These are phyloP conservation scores for Tyria jacobaeae DNA, from an alignment of 2,888 invertebrate species.

Conservation along the genomic window DNA sequence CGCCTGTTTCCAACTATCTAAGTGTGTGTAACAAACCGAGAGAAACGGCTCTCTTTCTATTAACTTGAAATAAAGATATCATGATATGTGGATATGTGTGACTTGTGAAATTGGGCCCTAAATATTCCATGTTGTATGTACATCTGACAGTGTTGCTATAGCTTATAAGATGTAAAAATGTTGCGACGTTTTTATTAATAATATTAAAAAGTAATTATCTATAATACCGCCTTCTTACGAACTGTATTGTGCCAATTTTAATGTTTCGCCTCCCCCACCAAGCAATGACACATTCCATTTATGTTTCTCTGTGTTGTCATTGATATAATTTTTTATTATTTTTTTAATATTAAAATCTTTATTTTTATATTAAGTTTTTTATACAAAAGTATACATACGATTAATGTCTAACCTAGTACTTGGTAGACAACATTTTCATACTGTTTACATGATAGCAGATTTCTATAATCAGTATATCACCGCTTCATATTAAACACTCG, in stretches of 20 bases:
- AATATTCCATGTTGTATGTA: conserved; percentile 71
- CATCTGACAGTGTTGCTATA: conserved; percentile 63
- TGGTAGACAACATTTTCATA: background rate
- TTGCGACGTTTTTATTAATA: conserved; percentile 64
- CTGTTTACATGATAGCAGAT: background rate
- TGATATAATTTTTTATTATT: conserved; percentile 8
- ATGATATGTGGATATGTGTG: conserved; percentile 7
- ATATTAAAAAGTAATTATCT: conserved; percentile 48
- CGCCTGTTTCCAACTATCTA: conserved; percentile 15
- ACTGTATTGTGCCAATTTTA: conserved; percentile 74
- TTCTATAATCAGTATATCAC: too few species aligned
- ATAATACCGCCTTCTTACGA: conserved; percentile 64
- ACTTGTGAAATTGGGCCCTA: conserved; percentile 24
- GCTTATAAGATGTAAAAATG: conserved; percentile 67
- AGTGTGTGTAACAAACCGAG: background rate
- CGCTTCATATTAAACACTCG: too few species aligned
- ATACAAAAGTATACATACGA: background rate
- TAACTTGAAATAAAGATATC: conserved; percentile 4
- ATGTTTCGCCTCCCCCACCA: conserved; percentile 45
- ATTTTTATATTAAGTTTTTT: background rate
- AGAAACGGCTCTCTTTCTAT: conserved; percentile 9
- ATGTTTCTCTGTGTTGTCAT: conserved; percentile 31
- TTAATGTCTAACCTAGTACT: background rate
- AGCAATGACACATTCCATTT: conserved; percentile 65
- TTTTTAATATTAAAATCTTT: conserved; percentile 13